Conservation (phyloP, 1,140 invertebrate genomes). For the Pseudobourletiella spinata region DNA sequence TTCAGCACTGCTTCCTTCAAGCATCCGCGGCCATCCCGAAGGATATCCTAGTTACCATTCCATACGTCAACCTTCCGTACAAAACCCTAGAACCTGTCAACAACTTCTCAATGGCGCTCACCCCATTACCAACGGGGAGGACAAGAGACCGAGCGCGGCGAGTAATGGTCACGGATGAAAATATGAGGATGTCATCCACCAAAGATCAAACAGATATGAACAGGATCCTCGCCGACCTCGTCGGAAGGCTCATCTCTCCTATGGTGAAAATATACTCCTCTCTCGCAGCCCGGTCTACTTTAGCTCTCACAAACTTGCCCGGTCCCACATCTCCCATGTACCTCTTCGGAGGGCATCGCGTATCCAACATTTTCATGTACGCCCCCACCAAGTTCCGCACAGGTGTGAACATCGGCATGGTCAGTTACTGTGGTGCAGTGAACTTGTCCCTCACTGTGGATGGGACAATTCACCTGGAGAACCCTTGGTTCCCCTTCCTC, state of each 20-base stretch:
- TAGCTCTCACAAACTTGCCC: slow-evolving; percentile 18
- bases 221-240: not conserved
- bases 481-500: not conserved
- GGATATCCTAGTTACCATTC: slow-evolving; percentile 20
- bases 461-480: not conserved
- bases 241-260: slow-evolving; percentile 17
- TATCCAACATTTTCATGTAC: slow-evolving; percentile 22
- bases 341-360: slow-evolving; percentile 23
- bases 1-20: slow-evolving; percentile 10
- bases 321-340: slow-evolving; percentile 17
- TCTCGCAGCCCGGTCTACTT: slow-evolving; percentile 15
- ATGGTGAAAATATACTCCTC: slow-evolving; percentile 13
- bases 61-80: slow-evolving; percentile 20
- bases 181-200: not conserved
- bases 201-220: not conserved
- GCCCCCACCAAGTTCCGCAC: slow-evolving; percentile 26
- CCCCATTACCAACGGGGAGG: not conserved
- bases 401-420: slow-evolving; percentile 16
- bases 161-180: not conserved
- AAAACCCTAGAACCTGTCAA: not conserved
- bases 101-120: not conserved
- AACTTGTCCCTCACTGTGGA: slow-evolving; percentile 20
- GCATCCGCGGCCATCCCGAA: slow-evolving; percentile 6
- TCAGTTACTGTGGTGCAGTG: slow-evolving; percentile 22
- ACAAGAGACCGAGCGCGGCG: not conserved